Evolutionary conservation across 2,888 invertebrate genomes (phyloP), one percentile per base, ranked within the genome.

Genomic region (Junonia oenone): DNA sequence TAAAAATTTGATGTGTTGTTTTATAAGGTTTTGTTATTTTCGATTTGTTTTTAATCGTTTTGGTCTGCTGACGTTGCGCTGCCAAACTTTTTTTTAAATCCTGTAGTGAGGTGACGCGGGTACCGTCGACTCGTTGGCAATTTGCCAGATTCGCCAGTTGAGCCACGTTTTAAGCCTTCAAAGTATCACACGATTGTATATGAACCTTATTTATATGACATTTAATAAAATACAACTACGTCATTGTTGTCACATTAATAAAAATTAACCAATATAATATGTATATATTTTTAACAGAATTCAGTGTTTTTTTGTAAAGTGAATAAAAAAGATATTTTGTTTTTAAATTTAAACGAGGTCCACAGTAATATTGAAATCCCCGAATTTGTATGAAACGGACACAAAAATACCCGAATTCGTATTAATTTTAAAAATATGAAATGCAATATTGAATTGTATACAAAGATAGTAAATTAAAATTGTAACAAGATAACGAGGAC

Each of bases 61-160:
- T 53, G 53, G 46, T 38, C 31, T 38, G 43, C 54, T 54, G 47
- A 35, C 26, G 8, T 22, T 26, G 40, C 47, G 35, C 43, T 46
- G 47, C 35, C 29, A 45, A 51, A 37, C 45, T 43, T 45, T 49
- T 56, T 55, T 55, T 52, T 37, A 22, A 52, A 48, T 40, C 43
- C 49, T 58, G 54, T 43, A 45, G 47, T 51, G 38, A 52, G 55
- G 55, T 55, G 55, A 58, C 58, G 38, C 38, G 48, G 48, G 51
- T 49, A 38, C 45, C 49, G 38, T 49, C 45, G 51, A 51, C 51
- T 49, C 49, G 45, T 52, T 58, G 58, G 58, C 58, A 38, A 45
- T 45, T 49, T 17, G 38, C 58, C 58, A 55, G 48, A 38, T 40
- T 54, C 40, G 9, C 40, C 45, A 49, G 45, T 49, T 52, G 52